Evolutionary conservation across 2,113 vertebrate species (phyloP).

Genomic region (Phyllopteryx taeniolatus): DNA sequence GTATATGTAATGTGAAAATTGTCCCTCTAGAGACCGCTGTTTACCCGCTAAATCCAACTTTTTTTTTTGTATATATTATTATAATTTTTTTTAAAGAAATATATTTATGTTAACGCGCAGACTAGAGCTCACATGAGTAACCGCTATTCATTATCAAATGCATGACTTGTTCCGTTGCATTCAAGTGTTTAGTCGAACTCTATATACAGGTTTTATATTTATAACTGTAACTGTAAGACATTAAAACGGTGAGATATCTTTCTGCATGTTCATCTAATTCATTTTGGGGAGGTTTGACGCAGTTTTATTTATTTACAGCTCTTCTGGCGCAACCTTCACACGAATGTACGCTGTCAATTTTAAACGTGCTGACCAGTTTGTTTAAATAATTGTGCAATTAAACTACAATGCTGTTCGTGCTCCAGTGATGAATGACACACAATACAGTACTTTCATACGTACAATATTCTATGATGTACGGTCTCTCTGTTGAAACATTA

Average conservation of each 20-base stretch:
- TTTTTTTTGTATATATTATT: no score
- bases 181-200: not conserved
- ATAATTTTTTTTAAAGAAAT: not conserved
- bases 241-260: not conserved
- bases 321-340: conserved; percentile 27
- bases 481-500: conserved; percentile 20
- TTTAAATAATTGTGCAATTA: conserved; percentile 54
- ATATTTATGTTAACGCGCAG: not conserved
- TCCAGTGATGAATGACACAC: conserved; percentile 46
- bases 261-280: not conserved
- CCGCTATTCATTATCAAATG: conserved; percentile 17
- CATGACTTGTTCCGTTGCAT: not conserved
- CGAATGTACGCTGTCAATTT: conserved; percentile 15
- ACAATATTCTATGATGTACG: conserved; percentile 33
- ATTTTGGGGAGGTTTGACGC: conserved; percentile 7
- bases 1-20: not conserved
- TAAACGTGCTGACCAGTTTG: conserved; percentile 41
- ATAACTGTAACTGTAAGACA: not conserved
- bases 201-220: not conserved
- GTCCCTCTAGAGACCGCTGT: conserved; percentile 48
- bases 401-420: conserved; percentile 31
- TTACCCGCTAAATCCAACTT: conserved; percentile 4
- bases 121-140: not conserved
- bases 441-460: conserved; percentile 26
- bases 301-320: conserved; percentile 6